Evolutionary conservation across 1,140 invertebrate genomes (phyloP), one percentile per base, ranked within the genome.

Genomic region (Lepidostoma basale): DNA sequence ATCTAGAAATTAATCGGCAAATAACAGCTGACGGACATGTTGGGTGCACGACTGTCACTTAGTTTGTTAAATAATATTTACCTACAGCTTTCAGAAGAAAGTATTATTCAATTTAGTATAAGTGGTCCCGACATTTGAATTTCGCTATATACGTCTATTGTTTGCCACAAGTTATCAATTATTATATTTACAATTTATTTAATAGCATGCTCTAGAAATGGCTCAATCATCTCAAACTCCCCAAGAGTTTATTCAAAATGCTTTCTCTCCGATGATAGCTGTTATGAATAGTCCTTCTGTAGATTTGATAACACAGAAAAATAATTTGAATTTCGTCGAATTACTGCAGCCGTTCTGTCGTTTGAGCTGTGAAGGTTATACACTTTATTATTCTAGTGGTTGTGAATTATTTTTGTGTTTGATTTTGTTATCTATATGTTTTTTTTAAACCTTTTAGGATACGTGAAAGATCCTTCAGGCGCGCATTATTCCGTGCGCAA

Each of bases 321-420:
- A 97, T 80, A 96, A 97, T 83, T 82, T 98, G 42, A 89, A 89
- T 18, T 96, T 98, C 77, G 89, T 91, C 49, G 93, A 98, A 83
- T 78, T 98, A 49, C 82, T 98, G 26, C 94, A 96, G 77, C 96
- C 96, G 3, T 98, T 98, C 81, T 90, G 89, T 74, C 87, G 89
- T 74, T 77, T 95, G 42, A 89, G 85, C 71, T 86, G 85, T 66
- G 92, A 95, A 87, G 89, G 92, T 93, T 82, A 59, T 58, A 52
- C 54, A 62, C 18, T 67, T 67, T 47, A 47, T 42, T 16, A 25
- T 23, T 67, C 66, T 54, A 18, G 20, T 12, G 25, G 30, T n/a
- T n/a, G n/a, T n/a, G n/a, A n/a, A n/a, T n/a, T n/a, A n/a, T n/a
- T 22, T 2, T 6, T 14, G 59, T 60, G 72, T 76, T 33, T 47